Evolutionary conservation across 1,140 invertebrate species (phyloP).

Genomic region (Drosophila parabipectinata): DNA sequence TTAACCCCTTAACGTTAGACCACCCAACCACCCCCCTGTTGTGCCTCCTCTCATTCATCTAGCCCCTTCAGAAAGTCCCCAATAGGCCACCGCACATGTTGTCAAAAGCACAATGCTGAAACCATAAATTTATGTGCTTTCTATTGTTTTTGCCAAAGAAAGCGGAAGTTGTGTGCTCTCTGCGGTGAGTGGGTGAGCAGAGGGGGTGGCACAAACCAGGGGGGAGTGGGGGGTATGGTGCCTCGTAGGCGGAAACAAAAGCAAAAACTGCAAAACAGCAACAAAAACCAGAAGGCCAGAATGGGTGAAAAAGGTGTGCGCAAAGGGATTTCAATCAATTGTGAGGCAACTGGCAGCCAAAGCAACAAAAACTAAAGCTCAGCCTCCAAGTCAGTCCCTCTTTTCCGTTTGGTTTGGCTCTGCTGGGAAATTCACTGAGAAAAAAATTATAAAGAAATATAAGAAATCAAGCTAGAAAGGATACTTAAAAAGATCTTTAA

Average conservation of each 20-base stretch:
- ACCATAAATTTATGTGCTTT: conserved; percentile 82
- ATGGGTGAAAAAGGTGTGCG: conserved; percentile 68
- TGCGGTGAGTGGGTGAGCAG: conserved; percentile 15
- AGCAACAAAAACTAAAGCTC: conserved; percentile 77
- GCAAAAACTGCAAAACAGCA: conserved; percentile 54
- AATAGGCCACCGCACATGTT: conserved; percentile 65
- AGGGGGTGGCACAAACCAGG: neutral
- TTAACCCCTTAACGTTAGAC: conserved; percentile 74
- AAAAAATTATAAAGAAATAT: conserved; percentile 1
- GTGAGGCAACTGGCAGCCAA: conserved; percentile 61
- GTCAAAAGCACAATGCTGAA: conserved; percentile 82
- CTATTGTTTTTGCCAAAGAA: conserved; percentile 82
- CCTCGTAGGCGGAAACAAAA: conserved; percentile 21
- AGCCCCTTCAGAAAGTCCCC: conserved; percentile 32
- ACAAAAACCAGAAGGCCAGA: conserved; percentile 35
- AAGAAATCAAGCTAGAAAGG: neutral
- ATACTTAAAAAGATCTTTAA: neutral
- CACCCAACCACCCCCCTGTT: neutral
- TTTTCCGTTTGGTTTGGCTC: conserved; percentile 26
- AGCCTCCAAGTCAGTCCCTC: conserved; percentile 25
- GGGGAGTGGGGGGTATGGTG: conserved; percentile 10
- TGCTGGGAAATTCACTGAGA: conserved; percentile 15
- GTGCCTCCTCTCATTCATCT: neutral
- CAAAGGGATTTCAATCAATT: conserved; percentile 81
- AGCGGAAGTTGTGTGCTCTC: conserved; percentile 68